A percentile compares a stretch with the other conserved stretches of the same genome.
Conservation (phyloP, 1,140 invertebrate species). For the Drosophila auraria region DNA sequence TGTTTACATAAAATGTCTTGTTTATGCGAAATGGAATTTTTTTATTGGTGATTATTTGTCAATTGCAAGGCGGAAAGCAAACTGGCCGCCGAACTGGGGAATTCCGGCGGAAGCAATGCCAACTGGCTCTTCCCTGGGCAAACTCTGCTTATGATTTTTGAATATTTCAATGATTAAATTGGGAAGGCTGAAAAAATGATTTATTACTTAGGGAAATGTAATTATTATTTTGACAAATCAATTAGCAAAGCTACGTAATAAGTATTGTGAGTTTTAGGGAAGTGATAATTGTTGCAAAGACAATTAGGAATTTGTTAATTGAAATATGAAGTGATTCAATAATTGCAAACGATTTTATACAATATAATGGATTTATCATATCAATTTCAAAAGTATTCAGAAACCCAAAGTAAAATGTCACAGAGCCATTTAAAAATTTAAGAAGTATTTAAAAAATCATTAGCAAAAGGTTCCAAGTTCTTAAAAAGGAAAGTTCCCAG, state of each 20-base stretch:
- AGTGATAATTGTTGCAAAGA: conserved; percentile 2
- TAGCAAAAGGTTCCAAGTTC: too few relatives aligned
- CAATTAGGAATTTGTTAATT: conserved; percentile 1
- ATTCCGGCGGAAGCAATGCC: conserved; percentile 8
- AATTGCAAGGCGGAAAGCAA: conserved; percentile 54
- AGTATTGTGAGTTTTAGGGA: neutral
- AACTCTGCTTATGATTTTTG: neutral
- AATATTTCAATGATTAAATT: conserved; percentile 8
- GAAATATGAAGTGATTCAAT: neutral
- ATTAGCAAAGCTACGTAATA: neutral
- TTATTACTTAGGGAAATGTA: conserved; percentile 6
- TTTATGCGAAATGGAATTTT: conserved; percentile 34
- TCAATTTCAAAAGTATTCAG: neutral
- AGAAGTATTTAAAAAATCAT: too few relatives aligned
- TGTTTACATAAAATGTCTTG: conserved; percentile 43
- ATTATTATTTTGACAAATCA: conserved; percentile 7
- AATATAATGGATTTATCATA: too few relatives aligned
- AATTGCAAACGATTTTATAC: too few relatives aligned
- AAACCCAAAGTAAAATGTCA: too few relatives aligned
- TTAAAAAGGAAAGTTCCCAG: too few relatives aligned
- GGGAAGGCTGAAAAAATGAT: conserved; percentile 3
- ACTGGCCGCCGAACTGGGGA: conserved; percentile 25
- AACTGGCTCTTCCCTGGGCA: neutral
- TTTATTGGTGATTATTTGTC: conserved; percentile 43
- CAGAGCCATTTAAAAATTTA: too few relatives aligned